Base-by-base conservation (phyloP, 1,140 invertebrate species). In the Ceratina australensis region DNA sequence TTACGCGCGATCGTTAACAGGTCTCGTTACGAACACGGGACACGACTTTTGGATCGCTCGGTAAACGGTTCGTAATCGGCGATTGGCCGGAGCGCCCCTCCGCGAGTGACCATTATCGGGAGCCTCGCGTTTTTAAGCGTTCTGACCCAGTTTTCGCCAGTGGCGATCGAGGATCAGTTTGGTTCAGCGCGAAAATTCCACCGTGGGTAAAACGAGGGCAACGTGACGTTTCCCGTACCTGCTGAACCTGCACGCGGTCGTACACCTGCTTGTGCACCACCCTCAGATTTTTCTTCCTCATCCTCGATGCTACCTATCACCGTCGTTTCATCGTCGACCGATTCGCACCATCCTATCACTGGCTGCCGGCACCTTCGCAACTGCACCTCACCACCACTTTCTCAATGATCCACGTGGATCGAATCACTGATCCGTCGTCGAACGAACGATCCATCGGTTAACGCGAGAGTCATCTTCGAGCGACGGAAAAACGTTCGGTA, bases 241-340 rank as follows among this genome's bases (percentile, higher is more conserved):
- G 89, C 60, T 84, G 81, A 67, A 77, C 60, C 63, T 72, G 75
- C 54, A 28, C 68, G 57, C 73, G 72, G 56, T 89, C 84, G 80
- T 86, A 88, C 72, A 89, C 84, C 82, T 92, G 89, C 52, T 92
- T 92, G 71, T 92, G 91, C 65, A 92, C 61, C 54, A 92, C 90
- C 64, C 89, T 80, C 8, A 89, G 84, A 57, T 92, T 92, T 80
- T 92, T 92, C 57, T 84, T 87, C 73, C 81, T 83, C 76, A 81
- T 87, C 61, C 33, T 73, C 60, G 73, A 63, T 54, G 3, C n/a
- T 18, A n/a, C 10, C 10, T 20, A 49, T 28, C 5, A 8, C 12
- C 10, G 12, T 47, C 20, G 13, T 59, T 8, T 20, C 52, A 24
- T 54, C 2, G 8, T 28, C 1, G 1, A 28, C 18, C 12, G 7